These are phyloP conservation scores for Carposina sasakii DNA, from an alignment of 1,140 invertebrate species.

Conservation along the genomic window DNA sequence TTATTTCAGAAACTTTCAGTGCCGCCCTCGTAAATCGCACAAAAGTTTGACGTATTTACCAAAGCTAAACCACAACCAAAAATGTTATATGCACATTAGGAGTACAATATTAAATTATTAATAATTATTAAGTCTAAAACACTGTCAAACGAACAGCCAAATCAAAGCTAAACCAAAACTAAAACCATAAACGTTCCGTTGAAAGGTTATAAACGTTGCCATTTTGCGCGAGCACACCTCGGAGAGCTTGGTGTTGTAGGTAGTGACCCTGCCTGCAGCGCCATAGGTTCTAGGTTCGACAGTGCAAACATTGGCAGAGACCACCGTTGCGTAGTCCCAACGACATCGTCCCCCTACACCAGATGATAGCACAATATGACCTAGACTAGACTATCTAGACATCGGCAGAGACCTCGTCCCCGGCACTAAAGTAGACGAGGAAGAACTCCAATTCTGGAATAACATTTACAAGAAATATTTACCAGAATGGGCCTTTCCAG, in stretches of 20 bases:
- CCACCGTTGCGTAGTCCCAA: conserved; percentile 12
- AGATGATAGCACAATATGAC: conserved; percentile 22
- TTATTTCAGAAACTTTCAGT: background rate
- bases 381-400: conserved; percentile 30
- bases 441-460: conserved; percentile 34
- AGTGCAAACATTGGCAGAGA: background rate
- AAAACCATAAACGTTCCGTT: background rate
- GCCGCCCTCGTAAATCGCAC: background rate
- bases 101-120: background rate
- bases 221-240: background rate
- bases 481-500: background rate
- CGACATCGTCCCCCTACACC: conserved; percentile 33
- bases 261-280: background rate
- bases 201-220: background rate
- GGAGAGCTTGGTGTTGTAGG: background rate
- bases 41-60: background rate
- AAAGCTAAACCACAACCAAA: background rate
- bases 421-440: conserved; percentile 15
- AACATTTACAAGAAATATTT: conserved; percentile 22
- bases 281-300: background rate
- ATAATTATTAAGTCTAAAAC: background rate
- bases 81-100: background rate
- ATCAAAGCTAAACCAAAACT: background rate
- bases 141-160: background rate
- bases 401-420: conserved; percentile 23